Conservation (phyloP, 2,888 invertebrate species). For the Ormyrus thymus region DNA sequence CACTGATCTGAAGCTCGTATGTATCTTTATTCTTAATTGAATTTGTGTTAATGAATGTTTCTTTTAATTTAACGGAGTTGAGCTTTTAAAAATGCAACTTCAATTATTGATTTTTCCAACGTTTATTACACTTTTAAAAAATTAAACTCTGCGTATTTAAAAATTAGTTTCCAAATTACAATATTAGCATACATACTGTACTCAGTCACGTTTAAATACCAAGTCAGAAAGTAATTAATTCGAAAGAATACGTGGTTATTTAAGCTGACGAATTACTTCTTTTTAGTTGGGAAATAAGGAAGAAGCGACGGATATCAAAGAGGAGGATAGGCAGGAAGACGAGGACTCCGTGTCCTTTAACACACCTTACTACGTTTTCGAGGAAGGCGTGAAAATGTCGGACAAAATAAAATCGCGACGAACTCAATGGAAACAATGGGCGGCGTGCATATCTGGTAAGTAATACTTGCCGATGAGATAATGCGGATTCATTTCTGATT, state of each 20-base stretch:
- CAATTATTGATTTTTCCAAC: too few relatives aligned
- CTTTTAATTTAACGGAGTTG: background rate
- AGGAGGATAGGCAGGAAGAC: conserved; percentile 24
- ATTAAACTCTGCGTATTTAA: too few relatives aligned
- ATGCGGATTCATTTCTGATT: too few relatives aligned
- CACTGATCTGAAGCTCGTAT: conserved; percentile 7
- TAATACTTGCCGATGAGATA: too few relatives aligned
- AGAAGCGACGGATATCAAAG: conserved; percentile 49
- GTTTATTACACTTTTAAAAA: too few relatives aligned
- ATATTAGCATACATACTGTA: too few relatives aligned
- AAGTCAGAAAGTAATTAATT: background rate
- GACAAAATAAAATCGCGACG: conserved; percentile 53
- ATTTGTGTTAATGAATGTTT: too few relatives aligned
- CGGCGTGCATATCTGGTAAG: conserved; percentile 71
- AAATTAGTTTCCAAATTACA: too few relatives aligned
- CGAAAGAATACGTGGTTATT: background rate
- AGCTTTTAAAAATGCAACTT: background rate
- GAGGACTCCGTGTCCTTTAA: too few relatives aligned
- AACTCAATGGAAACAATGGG: conserved; percentile 71
- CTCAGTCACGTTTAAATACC: too few relatives aligned
- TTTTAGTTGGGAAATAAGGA: conserved; percentile 61
- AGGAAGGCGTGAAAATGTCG: conserved; percentile 48
- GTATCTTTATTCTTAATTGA: conserved; percentile 1
- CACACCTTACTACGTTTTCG: too few relatives aligned
- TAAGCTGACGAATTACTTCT: conserved; percentile 17